A percentile compares a stretch with the other conserved stretches of the same genome.
Evolutionary conservation across 2,797 vertebrate species (phyloP).

Genomic region (Enteromius viviparus): DNA sequence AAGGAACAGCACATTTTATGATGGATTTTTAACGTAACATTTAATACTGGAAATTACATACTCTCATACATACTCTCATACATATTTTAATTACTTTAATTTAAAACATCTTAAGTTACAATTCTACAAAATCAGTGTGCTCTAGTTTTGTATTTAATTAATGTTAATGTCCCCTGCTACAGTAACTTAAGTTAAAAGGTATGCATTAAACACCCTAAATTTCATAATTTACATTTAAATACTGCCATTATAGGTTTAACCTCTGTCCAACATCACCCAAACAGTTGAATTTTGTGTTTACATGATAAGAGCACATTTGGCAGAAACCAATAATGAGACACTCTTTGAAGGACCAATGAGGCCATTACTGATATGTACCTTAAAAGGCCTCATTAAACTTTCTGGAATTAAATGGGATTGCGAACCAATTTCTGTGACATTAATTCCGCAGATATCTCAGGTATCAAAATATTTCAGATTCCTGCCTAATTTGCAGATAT

Average conservation of each 20-base stretch:
- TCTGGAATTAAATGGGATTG: constrained; percentile 39
- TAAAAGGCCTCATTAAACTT: constrained; percentile 20
- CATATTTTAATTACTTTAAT: constrained; percentile 13
- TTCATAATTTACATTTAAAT: background rate
- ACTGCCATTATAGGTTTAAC: constrained; percentile 40
- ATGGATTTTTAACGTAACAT: constrained; percentile 33
- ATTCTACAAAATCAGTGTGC: background rate
- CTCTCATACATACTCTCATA: background rate
- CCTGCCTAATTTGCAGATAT: constrained; percentile 27
- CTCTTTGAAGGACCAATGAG: constrained; percentile 30
- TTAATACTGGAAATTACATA: background rate
- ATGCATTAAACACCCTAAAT: background rate
- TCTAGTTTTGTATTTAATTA: background rate
- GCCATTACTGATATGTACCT: constrained; percentile 34
- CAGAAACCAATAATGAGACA: constrained; percentile 52
- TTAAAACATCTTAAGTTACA: constrained; percentile 5
- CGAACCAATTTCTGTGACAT: constrained; percentile 4
- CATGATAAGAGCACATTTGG: constrained; percentile 54
- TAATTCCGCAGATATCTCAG: background rate
- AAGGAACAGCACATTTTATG: constrained; percentile 34
- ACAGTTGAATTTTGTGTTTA: constrained; percentile 50
- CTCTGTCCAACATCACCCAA: constrained; percentile 49
- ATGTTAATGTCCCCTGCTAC: background rate
- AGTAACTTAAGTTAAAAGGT: background rate
- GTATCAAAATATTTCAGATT: constrained; percentile 19